Evolutionary conservation across 2,888 invertebrate genomes (phyloP), one percentile per base, ranked within the genome.

Genomic region (Pachydiplax longipennis): DNA sequence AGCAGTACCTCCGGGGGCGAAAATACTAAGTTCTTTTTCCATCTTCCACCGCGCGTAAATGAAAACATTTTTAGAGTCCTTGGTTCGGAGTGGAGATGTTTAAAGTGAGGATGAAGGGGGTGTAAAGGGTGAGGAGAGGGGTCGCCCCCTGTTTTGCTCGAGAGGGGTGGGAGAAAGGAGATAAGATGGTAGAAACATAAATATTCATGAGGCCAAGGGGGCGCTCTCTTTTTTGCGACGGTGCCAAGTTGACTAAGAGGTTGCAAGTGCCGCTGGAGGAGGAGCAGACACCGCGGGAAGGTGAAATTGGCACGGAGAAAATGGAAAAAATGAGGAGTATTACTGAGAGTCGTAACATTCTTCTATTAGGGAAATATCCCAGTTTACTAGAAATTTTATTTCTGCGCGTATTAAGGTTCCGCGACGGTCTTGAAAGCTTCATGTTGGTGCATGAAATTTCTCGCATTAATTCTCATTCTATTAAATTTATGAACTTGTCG

Each of bases 191-290:
- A 61, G 87, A 87, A 83, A 83, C 83, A 35, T 87, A 87, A 87
- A 87, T 87, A 87, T 87, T 87, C 87, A 87, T 87, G 87, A 87
- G 10, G 58, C 83, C 83, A 83, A 61, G 37, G 87, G 48, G 87
- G 58, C 22, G 53, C 61, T 83, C 83, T 83, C 53, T 25, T 31
- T 87, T 87, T 87, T 61, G 87, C 87, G n/a, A 65, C 37, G 87
- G n/a, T 87, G 87, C 87, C 87, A 65, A 87, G 87, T 65, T 65
- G 87, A 87, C 61, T 87, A 65, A 87, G 87, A 87, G 87, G 87
- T n/a, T 22, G 61, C 37, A 35, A 87, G 58, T 61, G 35, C 18
- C 83, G n/a, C 22, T 31, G 58, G 83, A 58, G 31, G 35, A 40
- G 18, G 22, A 6, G 12, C 25, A n/a, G 48, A 48, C 22, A 15